These are phyloP conservation scores for Hirtodrosophila histrioides DNA, from an alignment of 2,888 invertebrate species.

Conservation along the genomic window DNA sequence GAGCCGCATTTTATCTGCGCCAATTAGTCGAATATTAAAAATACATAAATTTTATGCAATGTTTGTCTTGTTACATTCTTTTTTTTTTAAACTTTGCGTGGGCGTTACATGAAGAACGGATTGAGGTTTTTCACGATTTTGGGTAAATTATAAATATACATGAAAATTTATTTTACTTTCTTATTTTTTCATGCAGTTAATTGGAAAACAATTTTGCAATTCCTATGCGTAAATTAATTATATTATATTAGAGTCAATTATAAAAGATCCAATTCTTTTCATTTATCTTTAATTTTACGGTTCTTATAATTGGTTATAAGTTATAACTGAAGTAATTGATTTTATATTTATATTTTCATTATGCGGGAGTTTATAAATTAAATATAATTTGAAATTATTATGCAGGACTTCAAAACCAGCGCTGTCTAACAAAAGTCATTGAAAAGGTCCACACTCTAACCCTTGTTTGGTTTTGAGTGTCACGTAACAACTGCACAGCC, in stretches of 20 bases:
- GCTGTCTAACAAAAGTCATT: conserved; percentile 3
- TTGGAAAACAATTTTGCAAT: too few species aligned
- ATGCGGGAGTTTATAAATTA: background rate
- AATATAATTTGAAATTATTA: background rate
- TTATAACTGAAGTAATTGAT: background rate
- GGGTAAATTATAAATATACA: too few species aligned
- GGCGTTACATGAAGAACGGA: background rate
- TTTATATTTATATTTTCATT: background rate
- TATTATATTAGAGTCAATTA: too few species aligned
- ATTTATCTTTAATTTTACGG: too few species aligned
- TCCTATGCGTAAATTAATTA: too few species aligned
- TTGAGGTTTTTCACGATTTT: background rate
- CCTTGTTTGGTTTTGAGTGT: conserved; percentile 11
- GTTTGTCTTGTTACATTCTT: conserved; percentile 29
- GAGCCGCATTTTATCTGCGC: conserved; percentile 58
- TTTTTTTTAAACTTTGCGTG: conserved; percentile 20
- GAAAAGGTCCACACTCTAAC: conserved; percentile 5
- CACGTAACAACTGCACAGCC: conserved; percentile 7
- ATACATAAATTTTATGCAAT: conserved; percentile 59
- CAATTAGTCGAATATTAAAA: conserved; percentile 77
- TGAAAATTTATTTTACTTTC: too few species aligned
- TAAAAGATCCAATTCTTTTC: too few species aligned
- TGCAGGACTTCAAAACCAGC: background rate
- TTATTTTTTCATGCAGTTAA: too few species aligned
- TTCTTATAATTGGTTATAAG: too few species aligned